Conservation (phyloP, 2,797 vertebrate species). For the Buceros bicornis region DNA sequence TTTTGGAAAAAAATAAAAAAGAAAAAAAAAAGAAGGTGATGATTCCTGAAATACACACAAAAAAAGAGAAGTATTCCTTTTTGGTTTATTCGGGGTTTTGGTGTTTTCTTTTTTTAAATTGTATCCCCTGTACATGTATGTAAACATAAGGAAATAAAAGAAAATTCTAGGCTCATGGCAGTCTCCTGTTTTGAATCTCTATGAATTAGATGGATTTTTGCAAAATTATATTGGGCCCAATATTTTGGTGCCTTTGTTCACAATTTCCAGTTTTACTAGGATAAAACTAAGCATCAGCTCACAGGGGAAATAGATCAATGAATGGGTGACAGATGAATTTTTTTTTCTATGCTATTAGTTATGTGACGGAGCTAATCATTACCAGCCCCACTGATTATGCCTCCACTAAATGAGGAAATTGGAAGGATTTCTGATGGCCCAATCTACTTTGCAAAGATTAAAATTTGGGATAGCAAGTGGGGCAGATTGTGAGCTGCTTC, state of each 20-base stretch:
- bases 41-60: background rate
- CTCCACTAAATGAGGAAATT: background rate
- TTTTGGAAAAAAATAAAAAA: too few relatives aligned
- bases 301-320: conserved; percentile 4
- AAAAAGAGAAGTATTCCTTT: accelerated
- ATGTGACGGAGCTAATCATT: conserved; percentile 36
- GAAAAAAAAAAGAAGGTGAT: background rate
- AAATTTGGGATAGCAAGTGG: background rate
- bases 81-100: background rate
- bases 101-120: background rate
- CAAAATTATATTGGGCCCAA: background rate
- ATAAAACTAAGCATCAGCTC: conserved; percentile 43
- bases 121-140: background rate
- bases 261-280: conserved; percentile 17
- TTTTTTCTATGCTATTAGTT: conserved; percentile 56
- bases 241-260: background rate
- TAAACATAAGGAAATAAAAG: background rate
- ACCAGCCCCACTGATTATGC: background rate
- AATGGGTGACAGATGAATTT: conserved; percentile 26
- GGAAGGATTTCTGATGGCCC: background rate
- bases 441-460: background rate
- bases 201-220: background rate
- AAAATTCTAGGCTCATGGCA: background rate
- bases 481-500: background rate
- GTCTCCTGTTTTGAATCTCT: background rate